These are phyloP conservation scores for Toxotes lorentzi DNA, from an alignment of 2,797 vertebrate genomes.

Conservation along the genomic window DNA sequence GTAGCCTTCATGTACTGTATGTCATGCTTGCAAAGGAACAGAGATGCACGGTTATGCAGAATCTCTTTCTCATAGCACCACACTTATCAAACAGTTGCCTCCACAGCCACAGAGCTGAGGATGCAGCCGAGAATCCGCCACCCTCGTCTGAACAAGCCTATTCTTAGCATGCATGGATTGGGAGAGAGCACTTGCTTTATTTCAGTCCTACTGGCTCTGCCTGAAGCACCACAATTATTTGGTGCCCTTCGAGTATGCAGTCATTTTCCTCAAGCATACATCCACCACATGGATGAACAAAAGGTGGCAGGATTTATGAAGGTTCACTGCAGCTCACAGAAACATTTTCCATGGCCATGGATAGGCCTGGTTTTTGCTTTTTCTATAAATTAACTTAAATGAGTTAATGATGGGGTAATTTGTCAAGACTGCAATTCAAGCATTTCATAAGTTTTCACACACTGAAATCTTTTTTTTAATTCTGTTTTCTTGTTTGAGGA, in stretches of 20 bases:
- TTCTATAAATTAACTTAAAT: slow-evolving; percentile 33
- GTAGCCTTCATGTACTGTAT: slow-evolving; percentile 25
- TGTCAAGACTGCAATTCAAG: slow-evolving; percentile 11
- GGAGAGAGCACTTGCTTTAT: slow-evolving; percentile 85
- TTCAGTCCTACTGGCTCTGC: slow-evolving; percentile 79
- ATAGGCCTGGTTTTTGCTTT: slow-evolving; percentile 36
- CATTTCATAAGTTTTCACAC: slow-evolving; percentile 3
- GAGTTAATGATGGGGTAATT: slow-evolving; percentile 29
- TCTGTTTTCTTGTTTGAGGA: slow-evolving; percentile 6
- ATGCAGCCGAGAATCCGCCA: slow-evolving; percentile 78
- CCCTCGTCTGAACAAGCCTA: slow-evolving; percentile 81
- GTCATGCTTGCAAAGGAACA: slow-evolving; percentile 50
- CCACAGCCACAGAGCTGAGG: slow-evolving; percentile 70
- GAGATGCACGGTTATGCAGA: slow-evolving; percentile 52
- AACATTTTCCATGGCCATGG: slow-evolving; percentile 43
- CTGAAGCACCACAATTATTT: slow-evolving; percentile 81
- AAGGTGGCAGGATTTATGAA: slow-evolving; percentile 73
- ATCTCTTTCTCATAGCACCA: slow-evolving; percentile 59
- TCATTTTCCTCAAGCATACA: slow-evolving; percentile 75
- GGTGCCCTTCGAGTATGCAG: slow-evolving; percentile 73
- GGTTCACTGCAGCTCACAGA: slow-evolving; percentile 52
- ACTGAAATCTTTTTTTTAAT: slow-evolving; percentile 16
- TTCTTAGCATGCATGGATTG: slow-evolving; percentile 84
- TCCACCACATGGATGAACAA: slow-evolving; percentile 77
- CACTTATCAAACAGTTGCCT: slow-evolving; percentile 76